Conservation (phyloP, 2,888 invertebrate genomes). For the Conus canariensis region DNA sequence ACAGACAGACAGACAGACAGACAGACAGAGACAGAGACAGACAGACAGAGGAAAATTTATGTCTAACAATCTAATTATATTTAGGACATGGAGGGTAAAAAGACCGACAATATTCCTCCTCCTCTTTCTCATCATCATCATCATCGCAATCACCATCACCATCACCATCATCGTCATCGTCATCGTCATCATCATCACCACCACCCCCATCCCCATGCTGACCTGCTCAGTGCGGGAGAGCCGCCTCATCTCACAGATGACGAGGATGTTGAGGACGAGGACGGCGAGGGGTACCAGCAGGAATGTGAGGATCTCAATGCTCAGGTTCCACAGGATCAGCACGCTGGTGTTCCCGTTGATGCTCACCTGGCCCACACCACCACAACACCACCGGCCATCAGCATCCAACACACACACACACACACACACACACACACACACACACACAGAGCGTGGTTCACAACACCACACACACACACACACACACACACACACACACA, state of each 20-base stretch:
- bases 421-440: too few relatives aligned
- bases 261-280: slow-evolving; percentile 74
- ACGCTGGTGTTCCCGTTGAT: slow-evolving; percentile 64
- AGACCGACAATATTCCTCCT: neutral
- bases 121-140: neutral
- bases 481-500: too few relatives aligned
- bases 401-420: neutral
- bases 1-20: neutral
- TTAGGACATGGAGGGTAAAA: too few relatives aligned
- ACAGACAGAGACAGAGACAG: neutral
- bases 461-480: too few relatives aligned
- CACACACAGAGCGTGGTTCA: too few relatives aligned
- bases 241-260: slow-evolving; percentile 73
- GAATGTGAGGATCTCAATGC: slow-evolving; percentile 76
- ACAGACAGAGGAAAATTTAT: neutral
- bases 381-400: neutral
- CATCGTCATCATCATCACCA: neutral
- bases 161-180: slow-evolving; percentile 7
- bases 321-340: slow-evolving; percentile 75
- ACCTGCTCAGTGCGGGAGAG: slow-evolving; percentile 62
- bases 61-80: too few relatives aligned
- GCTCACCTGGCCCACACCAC: slow-evolving; percentile 39
- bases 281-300: slow-evolving; percentile 75
- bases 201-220: neutral
- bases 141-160: slow-evolving; percentile 57